Percentiles rank a stretch among this genome's conserved stretches.
These are phyloP conservation scores for Acrocephalus scirpaceus DNA, from an alignment of 2,797 vertebrate species.

Conservation along the genomic window DNA sequence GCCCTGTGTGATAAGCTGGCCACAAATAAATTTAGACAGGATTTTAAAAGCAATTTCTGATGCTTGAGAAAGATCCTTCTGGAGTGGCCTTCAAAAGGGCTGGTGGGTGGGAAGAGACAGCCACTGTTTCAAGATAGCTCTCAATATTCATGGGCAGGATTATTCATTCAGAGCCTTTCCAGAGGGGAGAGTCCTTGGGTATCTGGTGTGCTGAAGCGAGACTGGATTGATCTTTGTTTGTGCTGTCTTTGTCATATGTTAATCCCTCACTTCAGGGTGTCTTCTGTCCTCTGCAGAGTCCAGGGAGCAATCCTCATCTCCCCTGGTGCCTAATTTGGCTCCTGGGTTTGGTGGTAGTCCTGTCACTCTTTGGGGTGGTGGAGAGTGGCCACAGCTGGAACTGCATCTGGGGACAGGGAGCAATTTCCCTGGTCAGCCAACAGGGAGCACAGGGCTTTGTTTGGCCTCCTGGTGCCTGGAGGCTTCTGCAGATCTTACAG, in stretches of 20 bases:
- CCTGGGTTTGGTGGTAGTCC: neutral
- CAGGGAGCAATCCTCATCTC: neutral
- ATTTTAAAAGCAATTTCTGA: slow-evolving; percentile 43
- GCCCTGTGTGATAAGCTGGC: neutral
- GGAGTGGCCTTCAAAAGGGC: slow-evolving; percentile 17
- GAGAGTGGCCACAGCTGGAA: neutral
- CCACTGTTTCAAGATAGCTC: neutral
- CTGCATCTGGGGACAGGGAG: neutral
- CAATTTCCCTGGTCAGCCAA: neutral
- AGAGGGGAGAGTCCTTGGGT: neutral
- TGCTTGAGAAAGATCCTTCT: slow-evolving; percentile 7
- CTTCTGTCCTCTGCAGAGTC: neutral
- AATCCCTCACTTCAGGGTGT: neutral
- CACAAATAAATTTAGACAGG: neutral
- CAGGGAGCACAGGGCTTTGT: neutral
- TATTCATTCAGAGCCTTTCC: slow-evolving; percentile 11
- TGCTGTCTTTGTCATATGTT: neutral
- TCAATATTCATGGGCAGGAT: slow-evolving; percentile 18
- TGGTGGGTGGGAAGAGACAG: slow-evolving; percentile 9
- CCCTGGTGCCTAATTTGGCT: neutral
- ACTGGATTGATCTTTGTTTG: neutral
- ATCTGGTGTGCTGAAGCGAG: neutral
- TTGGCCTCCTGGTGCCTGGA: neutral
- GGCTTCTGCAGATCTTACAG: neutral
- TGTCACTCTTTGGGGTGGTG: neutral